These are phyloP conservation scores for Dysidea cf. avara DNA, from an alignment of 37 sponge, comb jelly and placozoan genomes.

Conservation along the genomic window DNA sequence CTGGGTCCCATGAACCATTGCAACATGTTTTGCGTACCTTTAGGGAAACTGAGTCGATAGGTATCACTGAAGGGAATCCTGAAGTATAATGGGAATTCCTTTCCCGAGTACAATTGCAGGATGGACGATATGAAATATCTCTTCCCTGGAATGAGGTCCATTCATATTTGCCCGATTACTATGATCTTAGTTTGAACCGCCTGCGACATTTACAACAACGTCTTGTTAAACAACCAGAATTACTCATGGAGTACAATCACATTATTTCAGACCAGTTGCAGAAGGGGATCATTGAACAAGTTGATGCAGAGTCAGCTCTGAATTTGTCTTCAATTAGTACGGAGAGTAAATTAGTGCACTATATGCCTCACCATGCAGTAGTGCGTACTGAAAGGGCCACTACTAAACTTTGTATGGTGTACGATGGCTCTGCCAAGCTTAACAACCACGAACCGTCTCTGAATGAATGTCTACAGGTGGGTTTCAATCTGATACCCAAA, in stretches of 20 bases:
- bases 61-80: conserved; percentile 2
- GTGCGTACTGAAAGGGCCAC: conserved; percentile 13
- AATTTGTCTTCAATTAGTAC: neutral
- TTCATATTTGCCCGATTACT: conserved; percentile 21
- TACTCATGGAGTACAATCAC: conserved; percentile 15
- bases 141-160: conserved; percentile 32
- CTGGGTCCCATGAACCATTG: no score
- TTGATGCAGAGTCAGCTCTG: neutral
- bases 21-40: conserved; percentile 2
- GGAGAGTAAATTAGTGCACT: no score
- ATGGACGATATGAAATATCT: conserved; percentile 18
- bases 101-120: neutral
- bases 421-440: conserved; percentile 41
- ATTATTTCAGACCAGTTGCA: conserved; percentile 19
- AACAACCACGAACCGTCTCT: neutral
- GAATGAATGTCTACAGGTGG: conserved; percentile 18
- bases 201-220: conserved; percentile 10
- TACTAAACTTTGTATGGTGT: conserved; percentile 42
- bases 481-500: conserved; percentile 31
- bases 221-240: conserved; percentile 1
- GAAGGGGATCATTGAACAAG: conserved; percentile 26
- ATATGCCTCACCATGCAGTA: conserved; percentile 38
- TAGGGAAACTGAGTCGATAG: conserved; percentile 32
- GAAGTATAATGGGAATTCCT: conserved; percentile 4
- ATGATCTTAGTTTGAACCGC: neutral